Evolutionary conservation across 2,113 vertebrate genomes (phyloP).

Genomic region (Galeopterus variegatus): DNA sequence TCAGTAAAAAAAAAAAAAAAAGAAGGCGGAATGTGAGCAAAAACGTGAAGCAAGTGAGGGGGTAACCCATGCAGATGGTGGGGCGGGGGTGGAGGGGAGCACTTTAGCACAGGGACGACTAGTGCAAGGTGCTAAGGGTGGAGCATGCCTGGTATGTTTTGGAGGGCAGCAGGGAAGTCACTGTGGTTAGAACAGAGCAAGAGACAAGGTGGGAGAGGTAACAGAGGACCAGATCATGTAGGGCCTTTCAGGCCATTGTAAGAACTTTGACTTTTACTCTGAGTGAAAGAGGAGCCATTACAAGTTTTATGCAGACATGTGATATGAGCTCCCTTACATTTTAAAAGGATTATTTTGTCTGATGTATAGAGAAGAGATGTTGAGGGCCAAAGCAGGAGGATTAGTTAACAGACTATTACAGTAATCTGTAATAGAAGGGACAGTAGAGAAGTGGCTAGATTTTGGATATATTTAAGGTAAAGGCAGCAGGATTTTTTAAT

Average conservation of each 20-base stretch:
- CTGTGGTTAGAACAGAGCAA: neutral
- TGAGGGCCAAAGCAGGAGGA: neutral
- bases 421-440: neutral
- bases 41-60: neutral
- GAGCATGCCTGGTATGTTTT: neutral
- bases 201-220: neutral
- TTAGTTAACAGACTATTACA: neutral
- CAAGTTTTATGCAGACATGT: neutral
- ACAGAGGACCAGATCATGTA: neutral
- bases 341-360: neutral
- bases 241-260: neutral
- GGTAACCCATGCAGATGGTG: neutral
- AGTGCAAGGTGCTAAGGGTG: neutral
- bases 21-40: neutral
- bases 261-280: neutral
- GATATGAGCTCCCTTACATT: neutral
- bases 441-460: neutral
- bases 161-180: neutral
- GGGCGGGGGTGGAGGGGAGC: neutral
- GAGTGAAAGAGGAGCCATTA: neutral
- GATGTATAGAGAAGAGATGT: neutral
- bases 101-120: neutral
- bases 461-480: neutral
- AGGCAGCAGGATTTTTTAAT: constrained; percentile 1
- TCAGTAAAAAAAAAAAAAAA: no score